phyloP scores from a whole-genome alignment of 2,797 vertebrate genomes.

The Notoglanidium macrostoma region DNA sequence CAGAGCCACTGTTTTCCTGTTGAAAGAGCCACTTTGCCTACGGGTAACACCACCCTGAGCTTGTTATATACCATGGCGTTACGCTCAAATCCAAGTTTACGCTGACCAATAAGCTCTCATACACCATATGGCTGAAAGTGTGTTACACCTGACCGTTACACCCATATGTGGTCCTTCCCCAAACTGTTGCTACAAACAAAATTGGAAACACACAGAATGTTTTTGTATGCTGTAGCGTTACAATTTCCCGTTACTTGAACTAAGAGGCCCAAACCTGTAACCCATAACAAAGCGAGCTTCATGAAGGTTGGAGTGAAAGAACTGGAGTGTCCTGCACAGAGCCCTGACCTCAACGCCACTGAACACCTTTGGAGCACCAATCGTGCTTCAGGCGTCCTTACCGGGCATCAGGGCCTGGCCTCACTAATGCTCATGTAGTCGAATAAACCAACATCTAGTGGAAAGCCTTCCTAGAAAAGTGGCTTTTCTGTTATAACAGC shows the following conservation, averaged over 20 bases:
- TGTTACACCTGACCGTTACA: neutral
- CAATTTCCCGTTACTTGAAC: neutral
- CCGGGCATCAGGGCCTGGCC: neutral
- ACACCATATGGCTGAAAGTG: neutral
- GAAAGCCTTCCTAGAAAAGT: neutral
- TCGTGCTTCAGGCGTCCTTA: neutral
- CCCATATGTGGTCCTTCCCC: neutral
- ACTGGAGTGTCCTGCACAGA: neutral
- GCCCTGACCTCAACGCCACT: neutral
- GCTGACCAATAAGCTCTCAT: neutral
- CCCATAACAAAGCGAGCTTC: neutral
- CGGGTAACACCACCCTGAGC: neutral
- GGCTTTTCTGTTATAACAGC: neutral
- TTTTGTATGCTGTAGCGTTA: neutral
- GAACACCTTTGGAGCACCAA: neutral
- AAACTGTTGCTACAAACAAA: neutral
- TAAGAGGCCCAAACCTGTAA: neutral
- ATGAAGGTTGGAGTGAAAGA: neutral
- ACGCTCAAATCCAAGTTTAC: neutral
- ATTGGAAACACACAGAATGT: neutral
- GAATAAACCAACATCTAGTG: neutral
- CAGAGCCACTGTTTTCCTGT: neutral
- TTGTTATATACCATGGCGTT: neutral
- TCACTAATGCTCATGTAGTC: too few species aligned
- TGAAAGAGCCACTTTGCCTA: neutral